Conservation (phyloP, 92 coral and sea anemone genomes). For the Epizoanthus stellaris region DNA sequence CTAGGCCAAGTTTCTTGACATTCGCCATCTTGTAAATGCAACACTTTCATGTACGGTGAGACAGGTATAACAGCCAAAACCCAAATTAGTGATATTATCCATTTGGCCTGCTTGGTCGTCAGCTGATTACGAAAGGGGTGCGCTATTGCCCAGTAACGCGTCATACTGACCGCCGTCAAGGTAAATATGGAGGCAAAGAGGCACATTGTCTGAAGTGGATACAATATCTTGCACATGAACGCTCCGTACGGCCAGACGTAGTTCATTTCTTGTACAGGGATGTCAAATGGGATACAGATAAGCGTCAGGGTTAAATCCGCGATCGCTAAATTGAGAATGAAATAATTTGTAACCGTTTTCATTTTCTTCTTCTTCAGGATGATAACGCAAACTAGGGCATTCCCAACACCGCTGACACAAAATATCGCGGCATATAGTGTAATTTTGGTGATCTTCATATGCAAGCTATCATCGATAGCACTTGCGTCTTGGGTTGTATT, state of each 20-base stretch:
- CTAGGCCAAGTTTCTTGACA: slow-evolving; percentile 82
- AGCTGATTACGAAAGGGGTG: slow-evolving; percentile 86
- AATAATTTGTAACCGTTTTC: slow-evolving; percentile 96
- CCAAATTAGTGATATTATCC: slow-evolving; percentile 80
- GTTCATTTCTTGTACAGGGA: slow-evolving; percentile 91
- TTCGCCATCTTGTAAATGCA: slow-evolving; percentile 48
- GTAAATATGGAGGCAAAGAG: slow-evolving; percentile 91
- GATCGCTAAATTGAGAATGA: slow-evolving; percentile 92
- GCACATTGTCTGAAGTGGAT: slow-evolving; percentile 91
- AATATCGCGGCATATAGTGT: slow-evolving; percentile 80
- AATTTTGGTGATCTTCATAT: slow-evolving; percentile 61
- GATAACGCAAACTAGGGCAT: slow-evolving; percentile 83
- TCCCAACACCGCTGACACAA: slow-evolving; percentile 83
- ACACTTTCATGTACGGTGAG: slow-evolving; percentile 78
- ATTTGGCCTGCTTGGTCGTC: slow-evolving; percentile 69
- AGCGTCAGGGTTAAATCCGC: slow-evolving; percentile 91
- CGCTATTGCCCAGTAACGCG: slow-evolving; percentile 93
- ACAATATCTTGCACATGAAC: slow-evolving; percentile 88
- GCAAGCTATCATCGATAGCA: background rate
- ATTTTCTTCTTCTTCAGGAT: slow-evolving; percentile 75
- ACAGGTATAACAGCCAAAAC: slow-evolving; percentile 74
- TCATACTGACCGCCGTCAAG: slow-evolving; percentile 89
- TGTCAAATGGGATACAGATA: slow-evolving; percentile 94
- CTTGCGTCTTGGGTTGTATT: slow-evolving; percentile 10
- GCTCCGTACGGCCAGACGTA: slow-evolving; percentile 96